Conservation (phyloP, 2,888 invertebrate species). For the Amphipoea lucens region DNA sequence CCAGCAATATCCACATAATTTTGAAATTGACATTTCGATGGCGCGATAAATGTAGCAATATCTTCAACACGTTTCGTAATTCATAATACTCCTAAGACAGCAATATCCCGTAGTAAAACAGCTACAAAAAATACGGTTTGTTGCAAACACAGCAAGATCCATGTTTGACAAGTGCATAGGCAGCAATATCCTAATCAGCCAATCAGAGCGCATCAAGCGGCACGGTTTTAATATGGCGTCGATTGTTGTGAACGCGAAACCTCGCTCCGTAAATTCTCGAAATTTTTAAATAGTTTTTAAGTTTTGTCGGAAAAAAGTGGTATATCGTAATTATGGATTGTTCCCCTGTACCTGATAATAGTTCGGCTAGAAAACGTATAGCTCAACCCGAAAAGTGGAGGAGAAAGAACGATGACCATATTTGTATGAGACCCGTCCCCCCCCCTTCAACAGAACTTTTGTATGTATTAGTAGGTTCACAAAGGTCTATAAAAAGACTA, state of each 20-base stretch:
- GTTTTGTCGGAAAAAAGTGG: constrained; percentile 1
- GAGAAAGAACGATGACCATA: too few relatives aligned
- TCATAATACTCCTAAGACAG: constrained; percentile 25
- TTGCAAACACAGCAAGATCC: constrained; percentile 40
- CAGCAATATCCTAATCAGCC: constrained; percentile 39
- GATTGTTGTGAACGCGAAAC: neutral
- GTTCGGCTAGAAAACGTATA: constrained; percentile 12
- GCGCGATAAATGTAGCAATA: neutral
- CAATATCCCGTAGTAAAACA: constrained; percentile 36
- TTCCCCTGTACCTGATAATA: constrained; percentile 4
- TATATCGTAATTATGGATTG: constrained; percentile 6
- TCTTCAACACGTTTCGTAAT: constrained; percentile 12
- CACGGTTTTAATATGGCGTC: constrained; percentile 1
- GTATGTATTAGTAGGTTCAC: too few relatives aligned
- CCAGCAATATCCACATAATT: constrained; percentile 11
- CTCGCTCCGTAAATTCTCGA: constrained; percentile 1
- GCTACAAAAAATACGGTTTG: constrained; percentile 27
- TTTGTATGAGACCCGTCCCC: too few relatives aligned
- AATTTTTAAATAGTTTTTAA: constrained; percentile 1
- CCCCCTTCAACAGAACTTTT: too few relatives aligned
- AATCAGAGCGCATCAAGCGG: constrained; percentile 34
- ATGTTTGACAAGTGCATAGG: constrained; percentile 28
- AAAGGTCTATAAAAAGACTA: too few relatives aligned
- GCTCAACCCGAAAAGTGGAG: constrained; percentile 6
- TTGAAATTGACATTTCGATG: constrained; percentile 6